Evolutionary conservation across 1,140 invertebrate genomes (phyloP), one percentile per base, ranked within the genome.

Genomic region (Aphelinus certus): DNA sequence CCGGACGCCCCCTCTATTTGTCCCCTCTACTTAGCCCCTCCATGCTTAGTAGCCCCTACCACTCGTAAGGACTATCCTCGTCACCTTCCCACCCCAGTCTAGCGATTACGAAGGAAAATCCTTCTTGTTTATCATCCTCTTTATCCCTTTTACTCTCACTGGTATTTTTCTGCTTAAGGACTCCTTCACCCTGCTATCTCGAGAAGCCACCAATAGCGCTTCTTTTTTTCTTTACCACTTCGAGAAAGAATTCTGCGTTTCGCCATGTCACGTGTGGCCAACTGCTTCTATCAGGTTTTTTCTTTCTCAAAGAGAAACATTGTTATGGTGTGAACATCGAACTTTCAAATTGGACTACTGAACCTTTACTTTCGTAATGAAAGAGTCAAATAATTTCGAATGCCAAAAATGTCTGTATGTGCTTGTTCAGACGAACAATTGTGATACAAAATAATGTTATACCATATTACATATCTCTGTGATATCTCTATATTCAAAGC

Each of bases 221-320:
- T 49, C 10, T 61, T 43, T n/a, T 73, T 68, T 56, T 74, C 48
- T 47, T 53, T 42, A 49, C 47, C 46, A 5, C 57, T 48, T 56
- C 43, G 49, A 63, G 60, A 68, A 77, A 67, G 73, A 78, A 78
- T 78, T 79, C 78, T 77, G 77, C 73, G 71, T 79, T 79, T 77
- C 77, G 71, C 75, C 76, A 75, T 68, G 76, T 81, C 76, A 77
- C 77, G 76, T 79, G 79, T 77, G 72, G 74, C 68, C 71, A 76
- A 78, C 60, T 76, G 74, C 72, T 78, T 63, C 49, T 63, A 72
- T 70, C 53, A 70, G 62, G 67, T 72, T 74, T 78, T 69, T 26
- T 26, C 26, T 26, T 26, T 26, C 26, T 26, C 26, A 26, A 26
- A 26, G 26, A 26, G 26, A 26, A 26, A 26, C 26, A 26, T 26